Conservation (phyloP, 2,797 vertebrate genomes). For the Poeciliopsis infans region DNA sequence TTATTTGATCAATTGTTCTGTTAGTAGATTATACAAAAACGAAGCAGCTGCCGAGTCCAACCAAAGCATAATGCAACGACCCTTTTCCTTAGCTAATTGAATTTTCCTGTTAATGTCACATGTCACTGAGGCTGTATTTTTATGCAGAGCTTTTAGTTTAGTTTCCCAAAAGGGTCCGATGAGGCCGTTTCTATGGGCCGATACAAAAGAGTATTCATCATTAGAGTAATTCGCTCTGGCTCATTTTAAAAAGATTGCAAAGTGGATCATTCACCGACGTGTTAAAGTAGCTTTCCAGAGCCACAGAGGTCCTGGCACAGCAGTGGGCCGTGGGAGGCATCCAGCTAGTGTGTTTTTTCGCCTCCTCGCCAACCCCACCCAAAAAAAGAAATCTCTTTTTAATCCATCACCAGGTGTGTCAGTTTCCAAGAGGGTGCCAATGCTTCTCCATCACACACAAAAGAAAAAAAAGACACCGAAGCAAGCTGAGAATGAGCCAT, state of each 20-base stretch:
- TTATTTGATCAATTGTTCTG: conserved; percentile 59
- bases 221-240: conserved; percentile 37
- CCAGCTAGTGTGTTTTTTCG: conserved; percentile 44
- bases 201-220: conserved; percentile 34
- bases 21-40: conserved; percentile 56
- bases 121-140: conserved; percentile 1
- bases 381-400: conserved; percentile 30
- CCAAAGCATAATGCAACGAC: conserved; percentile 63
- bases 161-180: conserved; percentile 2
- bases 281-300: conserved; percentile 43
- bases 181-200: conserved; percentile 10
- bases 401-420: conserved; percentile 34
- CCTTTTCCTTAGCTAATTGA: conserved; percentile 18
- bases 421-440: conserved; percentile 31
- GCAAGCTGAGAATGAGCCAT: conserved; percentile 21
- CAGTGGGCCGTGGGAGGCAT: conserved; percentile 32
- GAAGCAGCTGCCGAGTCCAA: conserved; percentile 53
- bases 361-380: not conserved
- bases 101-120: conserved; percentile 26
- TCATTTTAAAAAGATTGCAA: conserved; percentile 33
- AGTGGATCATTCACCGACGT: conserved; percentile 37
- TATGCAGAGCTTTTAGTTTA: conserved; percentile 4
- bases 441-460: conserved; percentile 25
- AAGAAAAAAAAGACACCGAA: conserved; percentile 7
- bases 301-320: conserved; percentile 17